Percentiles rank a stretch among this genome's conserved stretches.
Evolutionary conservation across 2,113 vertebrate species (phyloP).

Genomic region (Barbus barbus): DNA sequence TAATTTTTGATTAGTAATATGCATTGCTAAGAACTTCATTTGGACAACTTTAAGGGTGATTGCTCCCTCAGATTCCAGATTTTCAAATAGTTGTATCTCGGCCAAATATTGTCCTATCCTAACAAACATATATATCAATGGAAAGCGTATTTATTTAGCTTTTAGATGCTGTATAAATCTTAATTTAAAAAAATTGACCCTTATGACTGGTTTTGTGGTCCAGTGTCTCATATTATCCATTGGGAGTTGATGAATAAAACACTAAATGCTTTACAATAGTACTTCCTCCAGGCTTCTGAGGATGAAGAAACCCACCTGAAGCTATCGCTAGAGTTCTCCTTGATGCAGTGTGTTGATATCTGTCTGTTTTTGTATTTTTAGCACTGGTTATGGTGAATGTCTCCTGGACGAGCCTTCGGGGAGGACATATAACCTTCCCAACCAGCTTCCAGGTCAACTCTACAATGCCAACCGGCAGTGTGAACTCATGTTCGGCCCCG

Average conservation of each 20-base stretch:
- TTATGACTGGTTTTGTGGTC: no score
- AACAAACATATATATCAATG: no score
- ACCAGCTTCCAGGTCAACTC: slow-evolving; percentile 85
- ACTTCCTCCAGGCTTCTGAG: neutral
- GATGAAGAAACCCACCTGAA: neutral
- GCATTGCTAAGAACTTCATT: no score
- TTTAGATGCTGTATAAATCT: no score
- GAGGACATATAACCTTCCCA: slow-evolving; percentile 82
- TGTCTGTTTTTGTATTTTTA: slow-evolving; percentile 61
- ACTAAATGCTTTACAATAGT: neutral
- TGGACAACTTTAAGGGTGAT: no score
- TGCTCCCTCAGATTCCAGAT: no score
- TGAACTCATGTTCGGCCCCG: slow-evolving; percentile 92
- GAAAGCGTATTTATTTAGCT: no score
- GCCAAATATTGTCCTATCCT: no score
- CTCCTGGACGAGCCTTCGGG: slow-evolving; percentile 89
- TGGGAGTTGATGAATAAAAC: neutral
- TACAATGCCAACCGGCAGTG: slow-evolving; percentile 94
- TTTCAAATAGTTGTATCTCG: no score
- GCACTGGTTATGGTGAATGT: slow-evolving; percentile 95
- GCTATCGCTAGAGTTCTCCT: neutral
- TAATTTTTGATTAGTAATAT: no score
- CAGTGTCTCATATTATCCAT: no score
- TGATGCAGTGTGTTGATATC: neutral
- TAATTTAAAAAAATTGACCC: no score